Evolutionary conservation across 1,140 invertebrate genomes (phyloP), one percentile per base, ranked within the genome.

Genomic region (Nomia melanderi): DNA sequence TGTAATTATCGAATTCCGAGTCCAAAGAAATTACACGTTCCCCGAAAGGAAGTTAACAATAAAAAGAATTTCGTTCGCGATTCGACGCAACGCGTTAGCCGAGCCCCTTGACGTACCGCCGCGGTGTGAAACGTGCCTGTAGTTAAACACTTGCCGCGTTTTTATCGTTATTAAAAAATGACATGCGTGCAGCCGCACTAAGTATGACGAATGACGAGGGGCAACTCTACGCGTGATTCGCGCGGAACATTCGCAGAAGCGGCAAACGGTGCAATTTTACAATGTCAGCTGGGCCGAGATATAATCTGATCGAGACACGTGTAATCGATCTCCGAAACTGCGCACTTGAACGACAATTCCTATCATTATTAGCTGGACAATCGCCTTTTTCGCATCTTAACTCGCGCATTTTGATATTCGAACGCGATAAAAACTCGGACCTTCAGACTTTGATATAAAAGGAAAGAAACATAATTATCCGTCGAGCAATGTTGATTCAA

Each of bases 131-230:
- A 27, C 70, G 20, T 11, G 27, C 33, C 20, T 57, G 29, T 31
- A 14, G 72, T 75, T 65, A 75, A 66, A 65, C 63, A 67, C 44
- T 33, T 47, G 70, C 36, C 44, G 20, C 36, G 12, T 75, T 75
- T 75, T 33, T 33, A 50, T 66, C 39, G 71, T 65, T 65, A 65
- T 67, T 60, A 69, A 69, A 76, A 71, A 66, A 47, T 56, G 25
- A 29, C 27, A 47, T 11, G 14, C 54, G 31, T 47, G 62, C 14
- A 31, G 59, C 29, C 23, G 33, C 54, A 12, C 9, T 47, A 75
- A 76, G n/a, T 59, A n/a, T 64, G 65, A 66, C 27, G 7, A 27
- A 77, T 70, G 44, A 66, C 50, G 50, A 81, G 54, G 81, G 63
- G n/a, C 50, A 33, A 20, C 25, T 63, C 12, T 9, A 60, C 71